phyloP scores from a whole-genome alignment of 2,113 vertebrate genomes.

The Ascaphus truei region DNA sequence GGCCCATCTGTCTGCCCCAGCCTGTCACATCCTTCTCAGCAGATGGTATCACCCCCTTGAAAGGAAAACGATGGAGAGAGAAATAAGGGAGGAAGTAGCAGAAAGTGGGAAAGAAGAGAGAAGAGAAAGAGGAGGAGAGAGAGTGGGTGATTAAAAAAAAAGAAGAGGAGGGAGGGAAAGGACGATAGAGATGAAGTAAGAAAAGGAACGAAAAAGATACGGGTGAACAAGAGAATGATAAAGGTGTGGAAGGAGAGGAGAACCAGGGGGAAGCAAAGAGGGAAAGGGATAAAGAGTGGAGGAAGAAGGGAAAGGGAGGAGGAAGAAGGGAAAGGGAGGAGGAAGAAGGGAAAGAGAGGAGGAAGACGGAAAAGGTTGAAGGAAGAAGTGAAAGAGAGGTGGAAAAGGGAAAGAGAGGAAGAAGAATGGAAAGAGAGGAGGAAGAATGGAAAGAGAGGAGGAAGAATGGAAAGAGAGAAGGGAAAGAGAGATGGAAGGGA shows the following conservation, averaged over 20 bases:
- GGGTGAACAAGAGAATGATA: background rate
- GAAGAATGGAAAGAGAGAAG: background rate
- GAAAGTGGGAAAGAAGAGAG: too few relatives aligned
- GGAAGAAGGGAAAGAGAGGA: background rate
- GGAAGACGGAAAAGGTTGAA: too few relatives aligned
- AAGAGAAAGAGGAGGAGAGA: too few relatives aligned
- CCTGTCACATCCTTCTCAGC: constrained; percentile 21
- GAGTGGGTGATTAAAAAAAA: too few relatives aligned
- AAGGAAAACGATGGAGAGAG: too few relatives aligned
- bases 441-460: background rate
- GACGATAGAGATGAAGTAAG: background rate
- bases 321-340: background rate
- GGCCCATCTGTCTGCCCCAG: constrained; percentile 20
- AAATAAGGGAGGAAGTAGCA: too few relatives aligned
- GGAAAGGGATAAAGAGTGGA: background rate
- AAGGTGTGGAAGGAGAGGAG: background rate
- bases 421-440: too few relatives aligned
- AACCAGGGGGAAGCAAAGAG: background rate
- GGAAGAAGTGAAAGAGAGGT: background rate
- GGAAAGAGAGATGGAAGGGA: background rate
- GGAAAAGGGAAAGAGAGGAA: too few relatives aligned
- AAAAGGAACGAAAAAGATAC: background rate
- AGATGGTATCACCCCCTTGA: constrained; percentile 11
- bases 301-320: background rate
- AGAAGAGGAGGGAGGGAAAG: background rate